A percentile compares a stretch with the other conserved stretches of the same genome.
These are phyloP conservation scores for Pseudolaguvia tuberculata DNA, from an alignment of 2,113 vertebrate genomes.

Conservation along the genomic window DNA sequence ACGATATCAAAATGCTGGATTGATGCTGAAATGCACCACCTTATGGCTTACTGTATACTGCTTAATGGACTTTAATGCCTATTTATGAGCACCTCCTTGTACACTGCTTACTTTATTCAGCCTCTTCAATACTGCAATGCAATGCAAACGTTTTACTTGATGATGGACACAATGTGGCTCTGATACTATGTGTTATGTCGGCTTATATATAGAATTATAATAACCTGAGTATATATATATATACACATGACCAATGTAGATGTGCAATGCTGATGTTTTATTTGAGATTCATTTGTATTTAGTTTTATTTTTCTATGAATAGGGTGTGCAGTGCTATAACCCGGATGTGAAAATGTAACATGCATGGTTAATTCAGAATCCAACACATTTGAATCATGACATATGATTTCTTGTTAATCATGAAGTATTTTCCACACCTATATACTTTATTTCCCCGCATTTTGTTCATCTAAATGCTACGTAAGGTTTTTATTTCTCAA, in stretches of 20 bases:
- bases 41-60: slow-evolving; percentile 55
- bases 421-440: slow-evolving; percentile 22
- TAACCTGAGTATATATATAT: slow-evolving; percentile 72
- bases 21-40: slow-evolving; percentile 60
- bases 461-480: slow-evolving; percentile 1
- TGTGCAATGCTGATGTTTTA: slow-evolving; percentile 66
- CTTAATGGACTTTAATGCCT: slow-evolving; percentile 54
- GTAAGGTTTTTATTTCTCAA: neutral
- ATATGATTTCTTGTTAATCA: slow-evolving; percentile 34
- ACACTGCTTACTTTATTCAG: slow-evolving; percentile 56
- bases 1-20: slow-evolving; percentile 61
- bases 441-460: neutral
- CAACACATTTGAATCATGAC: too few relatives aligned
- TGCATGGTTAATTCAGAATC: slow-evolving; percentile 60
- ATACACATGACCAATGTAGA: slow-evolving; percentile 72
- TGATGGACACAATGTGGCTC: slow-evolving; percentile 61
- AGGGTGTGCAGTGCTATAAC: slow-evolving; percentile 61
- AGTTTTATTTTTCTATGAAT: slow-evolving; percentile 63
- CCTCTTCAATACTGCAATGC: slow-evolving; percentile 61
- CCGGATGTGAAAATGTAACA: slow-evolving; percentile 55
- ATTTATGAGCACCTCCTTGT: slow-evolving; percentile 59
- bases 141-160: slow-evolving; percentile 67
- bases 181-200: slow-evolving; percentile 71
- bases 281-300: slow-evolving; percentile 62
- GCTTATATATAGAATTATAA: slow-evolving; percentile 67